Conservation (phyloP, 2,888 invertebrate genomes). For the Galerucella pusilla region DNA sequence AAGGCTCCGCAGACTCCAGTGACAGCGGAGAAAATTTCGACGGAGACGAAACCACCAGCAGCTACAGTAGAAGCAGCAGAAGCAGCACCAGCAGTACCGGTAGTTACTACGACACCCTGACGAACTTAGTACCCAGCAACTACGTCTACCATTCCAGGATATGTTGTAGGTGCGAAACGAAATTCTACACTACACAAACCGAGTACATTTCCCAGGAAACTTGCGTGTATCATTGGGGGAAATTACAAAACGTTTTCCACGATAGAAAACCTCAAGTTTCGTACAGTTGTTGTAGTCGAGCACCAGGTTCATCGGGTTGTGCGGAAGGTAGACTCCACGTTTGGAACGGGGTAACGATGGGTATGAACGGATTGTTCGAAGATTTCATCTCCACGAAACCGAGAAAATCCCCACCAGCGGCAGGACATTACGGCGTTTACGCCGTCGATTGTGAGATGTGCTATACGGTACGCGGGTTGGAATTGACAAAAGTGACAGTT, state of each 20-base stretch:
- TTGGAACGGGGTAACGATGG: conserved; percentile 74
- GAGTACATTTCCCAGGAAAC: conserved; percentile 78
- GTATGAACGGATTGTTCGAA: conserved; percentile 78
- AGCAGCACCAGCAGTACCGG: neutral
- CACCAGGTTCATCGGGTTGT: conserved; percentile 72
- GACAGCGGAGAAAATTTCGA: conserved; percentile 53
- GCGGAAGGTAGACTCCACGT: conserved; percentile 76
- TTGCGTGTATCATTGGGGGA: conserved; percentile 93
- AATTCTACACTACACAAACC: conserved; percentile 46
- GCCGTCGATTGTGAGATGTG: conserved; percentile 98
- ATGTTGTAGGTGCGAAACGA: conserved; percentile 47
- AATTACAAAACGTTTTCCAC: conserved; percentile 64
- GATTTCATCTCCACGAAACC: conserved; percentile 46
- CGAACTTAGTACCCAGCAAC: neutral
- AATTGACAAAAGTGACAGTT: conserved; percentile 89
- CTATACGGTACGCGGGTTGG: conserved; percentile 87
- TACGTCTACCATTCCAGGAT: neutral
- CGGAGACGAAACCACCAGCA: conserved; percentile 69
- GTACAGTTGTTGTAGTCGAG: conserved; percentile 75
- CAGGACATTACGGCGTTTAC: conserved; percentile 71
- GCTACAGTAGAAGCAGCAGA: conserved; percentile 56
- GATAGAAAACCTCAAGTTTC: conserved; percentile 45
- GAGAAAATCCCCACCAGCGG: conserved; percentile 70
- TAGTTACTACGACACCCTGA: neutral
- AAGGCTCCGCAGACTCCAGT: conserved; percentile 67